phyloP scores from a whole-genome alignment of 2,113 vertebrate genomes.

The Mus pahari region DNA sequence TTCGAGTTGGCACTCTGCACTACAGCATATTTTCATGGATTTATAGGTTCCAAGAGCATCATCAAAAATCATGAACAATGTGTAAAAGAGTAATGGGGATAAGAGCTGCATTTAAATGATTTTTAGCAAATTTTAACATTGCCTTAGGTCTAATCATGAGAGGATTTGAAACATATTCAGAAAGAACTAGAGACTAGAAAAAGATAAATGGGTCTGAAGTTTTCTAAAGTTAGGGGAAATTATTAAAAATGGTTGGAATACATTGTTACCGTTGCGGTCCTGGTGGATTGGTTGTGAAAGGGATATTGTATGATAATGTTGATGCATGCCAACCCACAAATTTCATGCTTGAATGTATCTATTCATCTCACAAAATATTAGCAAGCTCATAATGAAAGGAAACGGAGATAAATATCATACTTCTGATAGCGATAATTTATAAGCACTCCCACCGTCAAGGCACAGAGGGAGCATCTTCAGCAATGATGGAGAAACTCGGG shows the following conservation, averaged over 20 bases:
- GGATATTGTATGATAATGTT: not conserved
- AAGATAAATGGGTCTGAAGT: constrained; percentile 29
- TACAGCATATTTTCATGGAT: not conserved
- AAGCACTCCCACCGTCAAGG: not conserved
- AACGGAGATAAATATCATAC: not conserved
- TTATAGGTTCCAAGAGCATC: constrained; percentile 27
- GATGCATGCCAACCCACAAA: not conserved
- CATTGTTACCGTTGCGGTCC: not conserved
- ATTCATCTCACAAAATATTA: constrained; percentile 32
- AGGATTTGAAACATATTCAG: constrained; percentile 2
- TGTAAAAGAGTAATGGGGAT: constrained; percentile 30
- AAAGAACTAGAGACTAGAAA: not conserved
- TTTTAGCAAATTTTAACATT: constrained; percentile 37
- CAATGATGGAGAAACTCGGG: not conserved
- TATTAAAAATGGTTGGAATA: constrained; percentile 29
- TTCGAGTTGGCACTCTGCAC: not conserved
- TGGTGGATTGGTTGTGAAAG: not conserved
- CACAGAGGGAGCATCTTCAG: not conserved
- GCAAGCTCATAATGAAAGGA: constrained; percentile 5
- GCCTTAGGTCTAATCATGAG: not conserved
- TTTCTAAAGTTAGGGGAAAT: constrained; percentile 19
- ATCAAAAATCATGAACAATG: constrained; percentile 21
- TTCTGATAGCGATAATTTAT: not conserved
- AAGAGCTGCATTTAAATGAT: constrained; percentile 13
- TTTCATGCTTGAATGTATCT: not conserved